Base-by-base conservation (phyloP, 2,797 vertebrate species). In the Artibeus lituratus region DNA sequence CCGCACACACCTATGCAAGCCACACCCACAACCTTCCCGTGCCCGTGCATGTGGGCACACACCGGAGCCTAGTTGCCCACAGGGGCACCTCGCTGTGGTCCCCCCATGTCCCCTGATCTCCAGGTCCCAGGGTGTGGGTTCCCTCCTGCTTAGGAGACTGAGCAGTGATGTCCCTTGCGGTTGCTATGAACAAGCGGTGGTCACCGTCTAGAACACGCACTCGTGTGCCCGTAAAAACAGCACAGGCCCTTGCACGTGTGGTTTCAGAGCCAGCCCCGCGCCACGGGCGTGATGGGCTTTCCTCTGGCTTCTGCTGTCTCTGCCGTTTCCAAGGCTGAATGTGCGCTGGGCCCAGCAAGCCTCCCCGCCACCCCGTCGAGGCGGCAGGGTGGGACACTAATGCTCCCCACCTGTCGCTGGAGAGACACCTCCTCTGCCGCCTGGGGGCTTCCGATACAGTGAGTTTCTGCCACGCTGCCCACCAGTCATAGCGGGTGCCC, bases 401-500 rank as follows among this genome's bases (percentile, higher is more conserved):
- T 11, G 35, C n/a, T 44, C 10, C 67, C 3, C 5, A 24, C 18
- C 76, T 37, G 8, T n/a, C 9, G 21, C 4, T 1, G 3, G 47
- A 77, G 51, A 73, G 62, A 65, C 24, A 53, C 35, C 22, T 7
- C 29, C 70, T 35, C 14, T 1, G 1, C n/a, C 49, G 73, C 35
- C 53, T 29, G 16, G 16, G 44, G 37, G 49, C 42, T 70, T 59
- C 72, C 5, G 5, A 53, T 37, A 5, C 72, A n/a, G 16, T 44
- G 74, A n/a, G n/a, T 51, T 53, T 51, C 24, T 10, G 44, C 19
- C 53, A 15, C 32, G 35, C 62, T 42, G 47, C 65, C 22, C 42
- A 15, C 1, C 1, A 62, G 15, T 19, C 7, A 0, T 7, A 76
- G 73, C 0, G 10, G 59, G 16, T 37, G 51, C 53, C 49, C 47